Base-by-base conservation (phyloP, 2,113 vertebrate genomes). In the Mola mola region DNA sequence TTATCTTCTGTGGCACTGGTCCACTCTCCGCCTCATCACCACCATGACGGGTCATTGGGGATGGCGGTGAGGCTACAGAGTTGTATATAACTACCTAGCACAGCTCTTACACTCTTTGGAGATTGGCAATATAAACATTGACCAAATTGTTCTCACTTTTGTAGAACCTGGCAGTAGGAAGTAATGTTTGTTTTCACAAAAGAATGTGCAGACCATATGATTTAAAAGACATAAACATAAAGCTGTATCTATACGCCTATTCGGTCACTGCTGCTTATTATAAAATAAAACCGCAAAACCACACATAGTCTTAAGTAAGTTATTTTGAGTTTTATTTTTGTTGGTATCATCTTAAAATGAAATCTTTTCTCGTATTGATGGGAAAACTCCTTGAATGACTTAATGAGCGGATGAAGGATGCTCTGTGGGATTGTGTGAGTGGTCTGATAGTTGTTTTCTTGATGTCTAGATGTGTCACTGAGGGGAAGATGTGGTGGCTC, bases 61-160 rank as follows among this genome's bases (percentile, higher is more conserved):
- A 57, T 31, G 40, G 36, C 55, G 24, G 62, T 50, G 25, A 74
- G 65, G 44, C 36, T 33, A 41, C 51, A 44, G 53, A 11, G 55
- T 67, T 34, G 8, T 61, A 36, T 53, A 33, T 59, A n/a, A n/a
- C n/a, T n/a, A n/a, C n/a, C n/a, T n/a, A n/a, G n/a, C n/a, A n/a
- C n/a, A n/a, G n/a, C n/a, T n/a, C n/a, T n/a, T n/a, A n/a, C n/a
- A n/a, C n/a, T n/a, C n/a, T n/a, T n/a, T 85, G 51, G 40, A 61
- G 69, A 84, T 44, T 74, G 75, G 28, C 24, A 38, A 62, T 67
- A 63, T 79, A 85, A 80, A 60, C 73, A 53, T 59, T 42, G n/a
- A n/a, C n/a, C n/a, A n/a, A n/a, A n/a, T 79, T 79, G 71, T 46
- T 47, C 28, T 56, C 46, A 67, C 25, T 66, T 55, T 34, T 61